A percentile compares a stretch with the other conserved stretches of the same genome.
Evolutionary conservation across 2,113 vertebrate genomes (phyloP).

Genomic region (Entosphenus tridentatus): DNA sequence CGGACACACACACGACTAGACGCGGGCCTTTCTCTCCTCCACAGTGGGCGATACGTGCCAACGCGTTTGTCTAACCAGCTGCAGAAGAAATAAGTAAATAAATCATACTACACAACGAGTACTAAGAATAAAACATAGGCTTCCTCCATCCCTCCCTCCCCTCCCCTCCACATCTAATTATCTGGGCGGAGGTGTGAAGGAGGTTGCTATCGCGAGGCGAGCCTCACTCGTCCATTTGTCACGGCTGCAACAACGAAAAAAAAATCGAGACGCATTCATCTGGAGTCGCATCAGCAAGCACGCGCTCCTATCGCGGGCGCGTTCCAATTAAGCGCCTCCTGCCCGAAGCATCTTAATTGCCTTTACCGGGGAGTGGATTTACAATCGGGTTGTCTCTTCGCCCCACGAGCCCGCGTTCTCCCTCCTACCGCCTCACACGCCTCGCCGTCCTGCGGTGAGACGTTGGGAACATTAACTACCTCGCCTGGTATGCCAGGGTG

Average conservation of each 20-base stretch:
- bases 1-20: no score
- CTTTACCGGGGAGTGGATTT: constrained; percentile 1
- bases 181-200: background rate
- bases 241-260: constrained; percentile 2
- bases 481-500: no score
- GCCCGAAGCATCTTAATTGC: background rate
- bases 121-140: background rate
- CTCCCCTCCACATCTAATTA: constrained; percentile 1
- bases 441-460: no score
- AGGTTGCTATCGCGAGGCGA: background rate
- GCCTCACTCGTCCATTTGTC: background rate
- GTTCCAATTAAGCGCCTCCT: constrained; percentile 3
- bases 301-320: background rate
- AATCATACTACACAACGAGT: no score
- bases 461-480: no score
- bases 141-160: background rate
- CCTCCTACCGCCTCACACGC: no score
- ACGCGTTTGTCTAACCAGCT: no score
- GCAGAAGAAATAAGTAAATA: no score
- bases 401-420: no score
- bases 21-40: no score
- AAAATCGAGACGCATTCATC: background rate
- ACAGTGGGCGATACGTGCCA: no score
- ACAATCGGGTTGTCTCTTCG: background rate
- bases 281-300: constrained; percentile 1